Evolutionary conservation across 2,888 invertebrate genomes (phyloP), one percentile per base, ranked within the genome.

Genomic region (Xestia c-nigrum): DNA sequence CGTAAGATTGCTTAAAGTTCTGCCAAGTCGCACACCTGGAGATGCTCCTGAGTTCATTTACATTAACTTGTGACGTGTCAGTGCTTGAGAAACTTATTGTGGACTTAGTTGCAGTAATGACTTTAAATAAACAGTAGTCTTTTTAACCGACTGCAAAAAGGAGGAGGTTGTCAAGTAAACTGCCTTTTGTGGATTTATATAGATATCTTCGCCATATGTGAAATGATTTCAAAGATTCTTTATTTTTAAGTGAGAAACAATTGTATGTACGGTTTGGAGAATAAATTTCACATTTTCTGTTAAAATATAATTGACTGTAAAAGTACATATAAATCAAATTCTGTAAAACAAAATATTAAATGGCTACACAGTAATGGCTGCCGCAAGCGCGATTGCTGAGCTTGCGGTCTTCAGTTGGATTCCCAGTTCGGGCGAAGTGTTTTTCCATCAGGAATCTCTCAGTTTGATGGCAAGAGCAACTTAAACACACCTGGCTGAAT

Each of bases 31-130:
- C 81, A 83, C 92, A 93, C 91, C 92, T 92, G 91, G 90, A 90
- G 85, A 89, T 89, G 83, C 88, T 89, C 86, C 87, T 74, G 72
- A 87, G 87, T 90, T 91, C 89, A 92, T 92, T 93, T 92, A 89
- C 91, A 93, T 92, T 91, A 90, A 90, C 90, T 89, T 89, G 87
- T 86, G 87, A 90, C 85, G 84, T 86, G 85, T 84, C 71, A 69
- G 67, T 74, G 68, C 76, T 78, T 68, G 67, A 81, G 72, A 85
- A n/a, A 86, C 83, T 85, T 85, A 86, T 83, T 85, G 81, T 76
- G 52, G 57, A 80, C 67, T 81, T 72, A 75, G 73, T 78, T 67
- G 31, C 21, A 61, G 43, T 76, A 67, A 75, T 80, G 74, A 61
- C 64, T 40, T 69, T 55, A 40, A 79, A 59, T 72, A n/a, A 59